Conservation (phyloP, 2,797 vertebrate species). For the Propithecus perrieri region DNA sequence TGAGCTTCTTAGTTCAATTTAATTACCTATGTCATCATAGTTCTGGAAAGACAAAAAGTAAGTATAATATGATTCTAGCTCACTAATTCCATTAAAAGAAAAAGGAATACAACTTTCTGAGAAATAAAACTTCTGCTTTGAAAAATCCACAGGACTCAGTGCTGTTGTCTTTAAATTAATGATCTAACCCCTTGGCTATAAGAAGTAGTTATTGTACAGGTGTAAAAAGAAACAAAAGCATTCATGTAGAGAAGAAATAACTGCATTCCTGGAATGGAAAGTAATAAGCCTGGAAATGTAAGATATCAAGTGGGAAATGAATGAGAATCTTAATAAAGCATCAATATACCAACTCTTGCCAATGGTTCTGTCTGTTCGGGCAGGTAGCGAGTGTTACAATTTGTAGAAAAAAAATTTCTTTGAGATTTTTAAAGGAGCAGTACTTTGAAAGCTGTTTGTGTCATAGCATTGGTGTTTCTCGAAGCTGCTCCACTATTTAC, state of each 20-base stretch:
- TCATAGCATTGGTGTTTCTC: not conserved
- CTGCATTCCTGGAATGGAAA: not conserved
- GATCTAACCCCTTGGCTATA: conserved; percentile 22
- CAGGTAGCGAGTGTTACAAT: not conserved
- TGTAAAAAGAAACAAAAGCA: conserved; percentile 55
- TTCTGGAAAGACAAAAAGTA: not conserved
- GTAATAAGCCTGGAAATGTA: conserved; percentile 25
- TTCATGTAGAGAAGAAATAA: conserved; percentile 13
- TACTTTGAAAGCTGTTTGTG: not conserved
- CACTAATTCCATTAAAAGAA: conserved; percentile 44
- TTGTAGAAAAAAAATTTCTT: not conserved
- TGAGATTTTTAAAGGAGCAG: not conserved
- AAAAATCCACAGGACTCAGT: conserved; percentile 7
- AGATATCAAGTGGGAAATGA: conserved; percentile 25
- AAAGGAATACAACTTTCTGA: not conserved
- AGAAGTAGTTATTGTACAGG: conserved; percentile 45
- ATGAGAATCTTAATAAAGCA: conserved; percentile 55
- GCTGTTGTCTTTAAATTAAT: conserved; percentile 65
- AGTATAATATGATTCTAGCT: not conserved
- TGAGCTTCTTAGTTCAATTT: conserved; percentile 39
- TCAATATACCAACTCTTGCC: not conserved
- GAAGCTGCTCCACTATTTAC: not conserved
- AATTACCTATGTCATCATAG: not conserved
- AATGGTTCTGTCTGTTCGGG: not conserved
- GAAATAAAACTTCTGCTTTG: conserved; percentile 36